Evolutionary conservation across 2,113 vertebrate species (phyloP), one percentile per base, ranked within the genome.

Genomic region (Oceanodroma tethys): DNA sequence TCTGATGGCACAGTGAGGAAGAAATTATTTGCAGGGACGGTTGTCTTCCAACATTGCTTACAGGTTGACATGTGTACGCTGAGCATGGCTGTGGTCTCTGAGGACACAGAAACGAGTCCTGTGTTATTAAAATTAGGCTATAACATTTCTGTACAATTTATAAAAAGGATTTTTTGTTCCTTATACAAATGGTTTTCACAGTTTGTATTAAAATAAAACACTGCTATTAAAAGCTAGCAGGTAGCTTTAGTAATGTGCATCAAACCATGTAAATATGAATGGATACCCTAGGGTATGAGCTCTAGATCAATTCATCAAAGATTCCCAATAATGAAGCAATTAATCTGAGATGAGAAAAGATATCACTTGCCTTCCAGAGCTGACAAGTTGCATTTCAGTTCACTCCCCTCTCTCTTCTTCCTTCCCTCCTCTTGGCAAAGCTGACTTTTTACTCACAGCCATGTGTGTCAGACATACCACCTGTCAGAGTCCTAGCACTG

Each of bases 241-340:
- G 50, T 85, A 72, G 12, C 22, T 91, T 81, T 94, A 80, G 86
- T 86, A 90, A 68, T 43, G 45, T 75, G 40, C 22, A 75, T 47
- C 50, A 90, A 94, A 59, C 74, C 23, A 43, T 78, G 34, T 90
- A 92, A 87, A 78, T 76, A 81, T 62, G 84, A 95, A 75, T 34
- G 38, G 59, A 50, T 86, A 90, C 67, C 43, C 79, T 65, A 62
- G 71, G 72, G 48, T 86, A 81, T 43, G 25, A 81, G 50, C 32
- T 92, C 30, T 88, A 95, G 84, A 95, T 94, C 79, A 87, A 40
- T 95, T 95, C 13, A 91, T 93, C 68, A 75, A 63, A 76, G 70
- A 52, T 87, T 73, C 34, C 36, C 74, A 95, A 95, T 97, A 88
- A 92, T 84, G 72, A 95, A 95, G 32, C 47, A 84, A 92, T 83